Percentiles rank a stretch among this genome's conserved stretches.
Evolutionary conservation across 2,113 vertebrate genomes (phyloP).

Genomic region (Gorsachius goisagi): DNA sequence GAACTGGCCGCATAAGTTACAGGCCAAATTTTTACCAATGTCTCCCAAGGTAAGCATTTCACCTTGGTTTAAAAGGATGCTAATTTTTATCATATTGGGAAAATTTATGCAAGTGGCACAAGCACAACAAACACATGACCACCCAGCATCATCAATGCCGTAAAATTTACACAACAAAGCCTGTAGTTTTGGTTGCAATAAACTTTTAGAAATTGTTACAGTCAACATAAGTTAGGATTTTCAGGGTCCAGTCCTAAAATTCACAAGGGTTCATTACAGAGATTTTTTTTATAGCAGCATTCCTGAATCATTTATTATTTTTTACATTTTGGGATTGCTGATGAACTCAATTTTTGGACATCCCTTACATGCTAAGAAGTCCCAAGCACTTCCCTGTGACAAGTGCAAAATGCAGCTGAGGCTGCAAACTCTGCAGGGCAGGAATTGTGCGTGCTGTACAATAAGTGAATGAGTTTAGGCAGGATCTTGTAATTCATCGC

Average conservation of each 20-base stretch:
- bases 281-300: not conserved
- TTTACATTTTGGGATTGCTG: not conserved
- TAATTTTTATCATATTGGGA: not conserved
- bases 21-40: not conserved
- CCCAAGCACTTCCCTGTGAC: not conserved
- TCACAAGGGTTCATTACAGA: not conserved
- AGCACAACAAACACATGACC: not conserved
- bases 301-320: not conserved
- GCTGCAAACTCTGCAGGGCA: not conserved
- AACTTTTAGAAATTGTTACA: not conserved
- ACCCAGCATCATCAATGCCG: not conserved
- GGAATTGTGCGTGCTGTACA: rapidly evolving
- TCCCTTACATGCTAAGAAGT: not conserved
- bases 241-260: not conserved
- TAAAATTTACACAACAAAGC: not conserved
- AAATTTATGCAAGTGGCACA: not conserved
- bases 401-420: not conserved
- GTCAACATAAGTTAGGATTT: not conserved
- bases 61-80: not conserved
- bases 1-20: not conserved
- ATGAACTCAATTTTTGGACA: not conserved
- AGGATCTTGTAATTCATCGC: not conserved
- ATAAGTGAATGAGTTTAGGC: not conserved
- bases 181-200: not conserved
- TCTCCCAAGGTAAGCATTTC: not conserved